A percentile compares a stretch with the other conserved stretches of the same genome.
These are phyloP conservation scores for Noctua janthina DNA, from an alignment of 2,888 invertebrate genomes.

Conservation along the genomic window DNA sequence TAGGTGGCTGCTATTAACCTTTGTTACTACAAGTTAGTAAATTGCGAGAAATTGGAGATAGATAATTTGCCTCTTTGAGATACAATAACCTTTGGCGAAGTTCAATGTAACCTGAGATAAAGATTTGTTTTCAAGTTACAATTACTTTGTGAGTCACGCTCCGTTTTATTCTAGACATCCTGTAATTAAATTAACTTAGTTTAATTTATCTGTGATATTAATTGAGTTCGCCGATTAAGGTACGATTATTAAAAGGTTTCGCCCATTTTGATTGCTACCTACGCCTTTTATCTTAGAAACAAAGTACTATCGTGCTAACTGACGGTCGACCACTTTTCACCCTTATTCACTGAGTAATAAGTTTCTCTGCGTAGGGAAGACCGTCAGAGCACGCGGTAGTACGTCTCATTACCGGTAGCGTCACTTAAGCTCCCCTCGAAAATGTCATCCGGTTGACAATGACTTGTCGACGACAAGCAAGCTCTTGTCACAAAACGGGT, in stretches of 20 bases:
- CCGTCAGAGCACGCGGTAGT: no score
- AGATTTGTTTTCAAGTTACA: slow-evolving; percentile 56
- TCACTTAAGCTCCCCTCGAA: slow-evolving; percentile 29
- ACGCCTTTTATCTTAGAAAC: not conserved
- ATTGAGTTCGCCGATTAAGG: not conserved
- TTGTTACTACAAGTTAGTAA: slow-evolving; percentile 68
- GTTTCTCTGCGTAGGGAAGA: no score
- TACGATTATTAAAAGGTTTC: not conserved
- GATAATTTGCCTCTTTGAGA: slow-evolving; percentile 66
- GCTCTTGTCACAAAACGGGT: slow-evolving; percentile 51
- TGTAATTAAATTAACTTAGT: slow-evolving; percentile 46
- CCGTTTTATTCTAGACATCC: slow-evolving; percentile 25
- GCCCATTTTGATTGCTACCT: slow-evolving; percentile 4
- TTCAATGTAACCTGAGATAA: slow-evolving; percentile 50
- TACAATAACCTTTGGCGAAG: slow-evolving; percentile 58
- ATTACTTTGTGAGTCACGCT: slow-evolving; percentile 42
- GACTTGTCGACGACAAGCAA: slow-evolving; percentile 19
- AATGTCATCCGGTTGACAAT: slow-evolving; percentile 15
- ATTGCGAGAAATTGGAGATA: slow-evolving; percentile 66
- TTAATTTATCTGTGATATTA: slow-evolving; percentile 19
- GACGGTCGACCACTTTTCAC: no score
- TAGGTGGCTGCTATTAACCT: slow-evolving; percentile 68
- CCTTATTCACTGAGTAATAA: no score
- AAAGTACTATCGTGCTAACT: not conserved
- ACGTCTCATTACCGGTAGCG: not conserved